phyloP scores from a whole-genome alignment of 2,797 vertebrate genomes.

The Cuniculus paca region DNA sequence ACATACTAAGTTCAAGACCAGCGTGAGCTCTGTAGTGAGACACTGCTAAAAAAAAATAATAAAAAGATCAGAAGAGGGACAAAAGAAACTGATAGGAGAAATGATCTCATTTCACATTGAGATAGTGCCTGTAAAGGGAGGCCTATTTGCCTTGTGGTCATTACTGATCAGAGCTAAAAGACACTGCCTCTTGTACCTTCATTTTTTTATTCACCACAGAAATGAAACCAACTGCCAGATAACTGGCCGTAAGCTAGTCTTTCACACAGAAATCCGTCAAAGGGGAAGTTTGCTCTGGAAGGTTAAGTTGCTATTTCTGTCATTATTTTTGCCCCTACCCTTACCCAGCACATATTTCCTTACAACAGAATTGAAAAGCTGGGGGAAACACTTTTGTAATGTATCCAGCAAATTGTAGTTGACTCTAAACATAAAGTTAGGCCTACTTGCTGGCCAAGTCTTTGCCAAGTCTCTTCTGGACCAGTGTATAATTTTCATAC shows the following conservation, averaged over 20 bases:
- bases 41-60: too few relatives aligned
- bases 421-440: conserved; percentile 14
- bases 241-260: background rate
- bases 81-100: background rate
- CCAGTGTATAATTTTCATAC: background rate
- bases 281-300: background rate
- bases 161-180: background rate
- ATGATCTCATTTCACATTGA: background rate
- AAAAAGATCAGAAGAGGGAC: background rate
- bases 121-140: background rate
- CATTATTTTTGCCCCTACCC: background rate
- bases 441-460: background rate
- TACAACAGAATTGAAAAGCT: conserved; percentile 29
- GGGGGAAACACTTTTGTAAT: background rate
- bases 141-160: background rate
- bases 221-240: background rate
- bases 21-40: background rate
- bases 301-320: conserved; percentile 24
- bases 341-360: background rate
- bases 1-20: background rate
- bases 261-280: conserved; percentile 9
- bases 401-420: background rate
- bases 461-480: background rate
- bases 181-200: background rate
- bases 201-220: conserved; percentile 42